Evolutionary conservation across 1,140 invertebrate genomes (phyloP).

Genomic region (Mercenaria mercenaria): DNA sequence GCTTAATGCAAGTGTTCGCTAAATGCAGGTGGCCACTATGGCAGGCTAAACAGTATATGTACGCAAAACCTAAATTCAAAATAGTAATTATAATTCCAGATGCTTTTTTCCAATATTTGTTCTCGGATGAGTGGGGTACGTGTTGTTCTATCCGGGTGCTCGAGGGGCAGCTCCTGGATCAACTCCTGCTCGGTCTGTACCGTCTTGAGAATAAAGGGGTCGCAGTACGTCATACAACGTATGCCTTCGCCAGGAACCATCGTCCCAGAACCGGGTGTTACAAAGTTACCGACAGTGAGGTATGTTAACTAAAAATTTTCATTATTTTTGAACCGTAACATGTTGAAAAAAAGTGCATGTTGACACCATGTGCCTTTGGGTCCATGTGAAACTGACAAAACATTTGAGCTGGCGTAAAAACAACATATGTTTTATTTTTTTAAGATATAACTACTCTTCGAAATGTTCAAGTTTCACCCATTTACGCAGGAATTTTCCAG

Average conservation of each 20-base stretch:
- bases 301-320: background rate
- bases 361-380: background rate
- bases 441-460: too few relatives aligned
- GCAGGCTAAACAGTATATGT: too few relatives aligned
- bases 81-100: too few relatives aligned
- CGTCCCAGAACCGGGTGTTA: conserved; percentile 9
- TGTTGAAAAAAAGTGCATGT: background rate
- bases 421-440: too few relatives aligned
- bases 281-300: conserved; percentile 26
- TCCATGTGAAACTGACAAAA: background rate
- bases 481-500: too few relatives aligned
- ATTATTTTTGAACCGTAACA: too few relatives aligned
- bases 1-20: too few relatives aligned
- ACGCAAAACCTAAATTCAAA: too few relatives aligned
- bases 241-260: conserved; percentile 55
- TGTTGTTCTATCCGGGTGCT: conserved; percentile 54
- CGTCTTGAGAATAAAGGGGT: conserved; percentile 9
- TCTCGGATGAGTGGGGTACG: conserved; percentile 33
- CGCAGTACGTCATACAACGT: conserved; percentile 51
- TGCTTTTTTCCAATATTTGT: conserved; percentile 38
- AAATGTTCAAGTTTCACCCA: too few relatives aligned
- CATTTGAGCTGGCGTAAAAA: too few relatives aligned
- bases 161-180: conserved; percentile 52
- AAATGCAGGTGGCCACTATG: too few relatives aligned
- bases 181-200: conserved; percentile 44